Conservation (phyloP, 2,113 vertebrate genomes). For the Thamnaconus septentrionalis region DNA sequence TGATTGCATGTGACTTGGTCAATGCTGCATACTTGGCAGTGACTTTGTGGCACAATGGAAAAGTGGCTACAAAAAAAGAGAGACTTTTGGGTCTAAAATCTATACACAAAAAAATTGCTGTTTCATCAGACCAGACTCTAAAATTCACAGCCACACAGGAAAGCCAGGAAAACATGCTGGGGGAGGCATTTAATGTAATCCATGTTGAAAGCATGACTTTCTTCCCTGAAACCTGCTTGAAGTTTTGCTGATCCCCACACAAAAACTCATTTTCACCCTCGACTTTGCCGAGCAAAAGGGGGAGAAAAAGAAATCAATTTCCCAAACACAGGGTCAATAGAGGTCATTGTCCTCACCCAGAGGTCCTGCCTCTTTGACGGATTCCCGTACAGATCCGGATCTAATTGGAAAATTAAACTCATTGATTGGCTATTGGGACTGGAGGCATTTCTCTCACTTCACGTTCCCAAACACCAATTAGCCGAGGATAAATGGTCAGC, state of each 20-base stretch:
- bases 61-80: too few species aligned
- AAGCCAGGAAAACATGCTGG: too few species aligned
- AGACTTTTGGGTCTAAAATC: too few species aligned
- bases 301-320: conserved; percentile 29
- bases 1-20: too few species aligned
- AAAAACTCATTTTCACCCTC: not conserved
- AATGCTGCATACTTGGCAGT: too few species aligned
- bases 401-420: conserved; percentile 69
- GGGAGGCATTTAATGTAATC: too few species aligned
- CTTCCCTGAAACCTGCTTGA: not conserved
- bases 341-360: conserved; percentile 31
- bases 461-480: conserved; percentile 61
- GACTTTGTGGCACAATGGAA: too few species aligned
- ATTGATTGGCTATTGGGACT: conserved; percentile 53
- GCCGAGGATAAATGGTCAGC: conserved; percentile 47
- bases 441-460: conserved; percentile 50
- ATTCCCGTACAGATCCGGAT: conserved; percentile 47
- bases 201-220: not conserved
- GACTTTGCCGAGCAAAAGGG: conserved; percentile 15
- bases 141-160: too few species aligned
- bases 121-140: too few species aligned
- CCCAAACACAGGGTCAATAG: conserved; percentile 45
- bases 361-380: conserved; percentile 27
- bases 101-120: too few species aligned
- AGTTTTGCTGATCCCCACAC: conserved; percentile 20